Evolutionary conservation across 2,113 vertebrate genomes (phyloP).

Genomic region (Sorex fumeus): DNA sequence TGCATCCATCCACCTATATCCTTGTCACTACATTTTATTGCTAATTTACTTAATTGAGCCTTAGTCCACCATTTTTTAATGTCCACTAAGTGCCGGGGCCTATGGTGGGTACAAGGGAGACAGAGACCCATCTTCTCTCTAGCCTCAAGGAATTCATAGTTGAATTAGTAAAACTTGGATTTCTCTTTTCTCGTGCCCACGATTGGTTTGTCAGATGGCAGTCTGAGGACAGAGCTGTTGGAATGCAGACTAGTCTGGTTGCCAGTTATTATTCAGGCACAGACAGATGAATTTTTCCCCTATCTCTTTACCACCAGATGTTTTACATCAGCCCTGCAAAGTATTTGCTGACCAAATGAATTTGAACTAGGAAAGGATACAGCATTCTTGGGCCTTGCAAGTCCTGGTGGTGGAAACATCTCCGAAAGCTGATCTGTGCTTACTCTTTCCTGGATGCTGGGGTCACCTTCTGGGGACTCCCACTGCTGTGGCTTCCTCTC

Average conservation of each 20-base stretch:
- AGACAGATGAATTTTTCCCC: not conserved
- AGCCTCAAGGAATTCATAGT: not conserved
- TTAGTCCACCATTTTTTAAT: constrained; percentile 41
- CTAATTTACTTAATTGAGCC: constrained; percentile 25
- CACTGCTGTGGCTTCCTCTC: not conserved
- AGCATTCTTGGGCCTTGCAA: not conserved
- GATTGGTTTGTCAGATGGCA: not conserved
- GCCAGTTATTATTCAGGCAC: not conserved
- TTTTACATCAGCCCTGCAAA: constrained; percentile 10
- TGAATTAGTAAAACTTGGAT: not conserved
- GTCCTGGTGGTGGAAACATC: not conserved
- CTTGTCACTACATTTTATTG: constrained; percentile 1
- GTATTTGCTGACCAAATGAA: constrained; percentile 26
- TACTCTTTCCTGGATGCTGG: not conserved
- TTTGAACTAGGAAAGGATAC: constrained; percentile 6
- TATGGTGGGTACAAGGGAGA: constrained; percentile 22
- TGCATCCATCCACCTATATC: not conserved
- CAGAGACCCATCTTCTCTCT: not conserved
- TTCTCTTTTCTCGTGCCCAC: not conserved
- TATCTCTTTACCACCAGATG: not conserved
- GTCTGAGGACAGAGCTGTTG: not conserved
- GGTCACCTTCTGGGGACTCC: not conserved
- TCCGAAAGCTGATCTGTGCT: not conserved
- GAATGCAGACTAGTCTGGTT: not conserved
- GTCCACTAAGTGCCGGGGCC: not conserved